Percentiles rank a stretch among this genome's conserved stretches.
phyloP scores from a whole-genome alignment of 2,113 vertebrate genomes.

The Myrmecobius fasciatus region DNA sequence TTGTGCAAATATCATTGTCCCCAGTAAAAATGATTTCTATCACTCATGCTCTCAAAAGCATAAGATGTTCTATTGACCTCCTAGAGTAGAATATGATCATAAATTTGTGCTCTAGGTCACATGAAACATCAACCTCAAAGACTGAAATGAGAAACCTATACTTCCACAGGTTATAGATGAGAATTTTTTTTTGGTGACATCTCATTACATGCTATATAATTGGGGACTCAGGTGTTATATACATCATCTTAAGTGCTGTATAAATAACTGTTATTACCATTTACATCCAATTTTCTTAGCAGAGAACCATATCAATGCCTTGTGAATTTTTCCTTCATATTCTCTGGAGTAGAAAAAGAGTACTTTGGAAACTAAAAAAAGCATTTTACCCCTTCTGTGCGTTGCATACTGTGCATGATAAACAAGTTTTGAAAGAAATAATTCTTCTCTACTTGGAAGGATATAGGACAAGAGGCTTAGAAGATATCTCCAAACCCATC shows the following conservation, averaged over 20 bases:
- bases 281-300: conserved; percentile 44
- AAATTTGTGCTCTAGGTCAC: conserved; percentile 19
- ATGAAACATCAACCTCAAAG: conserved; percentile 36
- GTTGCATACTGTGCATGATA: background rate
- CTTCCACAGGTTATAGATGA: background rate
- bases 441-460: background rate
- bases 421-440: background rate
- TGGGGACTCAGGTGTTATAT: background rate
- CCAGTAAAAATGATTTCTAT: background rate
- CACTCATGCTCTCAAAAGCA: conserved; percentile 27
- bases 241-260: background rate
- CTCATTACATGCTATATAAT: background rate
- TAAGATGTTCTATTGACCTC: background rate
- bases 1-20: background rate
- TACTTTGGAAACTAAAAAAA: background rate
- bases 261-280: background rate
- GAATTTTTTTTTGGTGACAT: background rate
- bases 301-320: background rate
- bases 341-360: background rate
- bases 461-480: background rate
- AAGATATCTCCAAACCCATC: background rate
- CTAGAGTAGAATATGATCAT: background rate
- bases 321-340: background rate
- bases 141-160: conserved; percentile 12
- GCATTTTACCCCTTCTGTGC: background rate